A percentile compares a stretch with the other conserved stretches of the same genome.
Evolutionary conservation across 2,113 vertebrate species (phyloP).

Genomic region (Boulengeromyrus knoepffleri): DNA sequence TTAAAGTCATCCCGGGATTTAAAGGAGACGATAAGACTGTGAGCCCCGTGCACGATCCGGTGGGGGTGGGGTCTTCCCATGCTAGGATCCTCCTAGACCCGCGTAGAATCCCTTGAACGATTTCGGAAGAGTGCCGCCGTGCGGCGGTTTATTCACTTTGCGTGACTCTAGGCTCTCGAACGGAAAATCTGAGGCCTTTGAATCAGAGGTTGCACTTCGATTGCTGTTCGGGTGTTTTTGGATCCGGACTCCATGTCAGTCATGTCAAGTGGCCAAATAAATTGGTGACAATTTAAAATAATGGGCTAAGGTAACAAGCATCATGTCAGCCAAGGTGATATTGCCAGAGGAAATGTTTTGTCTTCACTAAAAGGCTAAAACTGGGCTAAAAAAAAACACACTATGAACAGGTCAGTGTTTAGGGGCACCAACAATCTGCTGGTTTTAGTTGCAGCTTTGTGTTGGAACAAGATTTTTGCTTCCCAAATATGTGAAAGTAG

Average conservation of each 20-base stretch:
- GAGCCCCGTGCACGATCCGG: neutral
- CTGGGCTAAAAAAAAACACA: neutral
- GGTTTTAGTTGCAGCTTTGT: neutral
- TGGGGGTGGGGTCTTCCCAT: neutral
- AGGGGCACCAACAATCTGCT: neutral
- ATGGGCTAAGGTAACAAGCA: neutral
- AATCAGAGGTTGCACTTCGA: neutral
- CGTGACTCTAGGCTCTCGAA: neutral
- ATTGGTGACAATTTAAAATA: constrained; percentile 1
- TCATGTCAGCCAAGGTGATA: neutral
- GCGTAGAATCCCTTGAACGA: neutral
- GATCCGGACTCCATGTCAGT: neutral
- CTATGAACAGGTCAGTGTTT: neutral
- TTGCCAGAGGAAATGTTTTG: neutral
- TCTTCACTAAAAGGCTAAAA: neutral
- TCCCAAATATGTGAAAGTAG: neutral
- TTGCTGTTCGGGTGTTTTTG: neutral
- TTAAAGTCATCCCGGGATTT: constrained; percentile 25
- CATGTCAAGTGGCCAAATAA: neutral
- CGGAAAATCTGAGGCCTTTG: neutral
- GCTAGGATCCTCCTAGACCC: constrained; percentile 3
- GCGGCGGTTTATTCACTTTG: neutral
- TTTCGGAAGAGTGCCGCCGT: no score
- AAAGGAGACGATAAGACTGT: constrained; percentile 12
- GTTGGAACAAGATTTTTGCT: neutral